These are phyloP conservation scores for Cossypha dichroa DNA, from an alignment of 2,797 vertebrate genomes.

Conservation along the genomic window DNA sequence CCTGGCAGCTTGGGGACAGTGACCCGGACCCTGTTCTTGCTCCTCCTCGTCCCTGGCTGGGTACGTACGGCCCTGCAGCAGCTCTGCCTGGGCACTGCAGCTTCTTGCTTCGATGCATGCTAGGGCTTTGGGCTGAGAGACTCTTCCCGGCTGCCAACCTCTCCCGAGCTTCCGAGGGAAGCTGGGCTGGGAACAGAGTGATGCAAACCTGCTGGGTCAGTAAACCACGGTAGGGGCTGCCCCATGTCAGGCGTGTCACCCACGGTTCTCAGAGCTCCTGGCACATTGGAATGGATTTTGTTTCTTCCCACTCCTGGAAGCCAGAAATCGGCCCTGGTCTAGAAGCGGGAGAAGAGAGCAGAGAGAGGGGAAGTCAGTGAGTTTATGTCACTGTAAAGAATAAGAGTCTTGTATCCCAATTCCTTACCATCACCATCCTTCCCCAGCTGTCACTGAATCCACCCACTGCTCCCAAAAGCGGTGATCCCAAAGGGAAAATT, in stretches of 20 bases:
- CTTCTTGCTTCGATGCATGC: neutral
- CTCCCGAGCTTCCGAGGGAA: neutral
- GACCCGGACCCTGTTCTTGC: neutral
- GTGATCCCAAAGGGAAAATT: fast-evolving
- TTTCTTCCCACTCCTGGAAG: neutral
- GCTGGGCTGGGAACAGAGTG: neutral
- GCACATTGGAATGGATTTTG: neutral
- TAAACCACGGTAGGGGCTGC: neutral
- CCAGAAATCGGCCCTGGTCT: neutral
- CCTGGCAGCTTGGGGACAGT: neutral
- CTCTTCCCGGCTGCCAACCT: neutral
- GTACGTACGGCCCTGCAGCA: neutral
- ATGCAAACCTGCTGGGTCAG: fast-evolving
- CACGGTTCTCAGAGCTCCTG: neutral
- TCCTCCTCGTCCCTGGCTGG: neutral
- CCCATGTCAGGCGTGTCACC: neutral
- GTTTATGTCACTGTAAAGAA: neutral
- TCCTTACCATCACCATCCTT: neutral
- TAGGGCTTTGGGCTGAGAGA: neutral
- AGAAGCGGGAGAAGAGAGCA: neutral
- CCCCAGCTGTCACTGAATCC: neutral
- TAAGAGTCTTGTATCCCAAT: fast-evolving
- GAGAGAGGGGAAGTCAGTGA: neutral
- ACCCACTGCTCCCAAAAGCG: neutral
- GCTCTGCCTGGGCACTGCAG: neutral